These are phyloP conservation scores for Cryptoblepharus egeriae DNA, from an alignment of 2,797 vertebrate species.

Conservation along the genomic window DNA sequence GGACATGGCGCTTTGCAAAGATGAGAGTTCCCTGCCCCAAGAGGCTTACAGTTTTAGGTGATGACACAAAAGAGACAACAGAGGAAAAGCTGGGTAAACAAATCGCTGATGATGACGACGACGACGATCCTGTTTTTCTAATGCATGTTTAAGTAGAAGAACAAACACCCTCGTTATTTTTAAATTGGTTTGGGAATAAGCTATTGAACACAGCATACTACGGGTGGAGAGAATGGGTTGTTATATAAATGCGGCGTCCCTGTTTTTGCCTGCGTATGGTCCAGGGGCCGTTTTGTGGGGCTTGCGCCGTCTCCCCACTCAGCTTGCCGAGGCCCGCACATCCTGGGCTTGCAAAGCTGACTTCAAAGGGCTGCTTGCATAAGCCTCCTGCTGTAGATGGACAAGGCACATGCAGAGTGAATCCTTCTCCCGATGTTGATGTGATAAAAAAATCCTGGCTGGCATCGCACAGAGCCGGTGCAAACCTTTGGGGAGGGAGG, in stretches of 20 bases:
- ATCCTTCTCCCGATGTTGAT: neutral
- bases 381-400: neutral
- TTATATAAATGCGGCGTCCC: neutral
- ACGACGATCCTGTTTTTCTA: neutral
- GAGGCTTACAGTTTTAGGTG: no score
- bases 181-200: neutral
- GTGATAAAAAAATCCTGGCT: neutral
- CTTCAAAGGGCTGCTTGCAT: conserved; percentile 6
- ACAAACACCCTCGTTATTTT: neutral
- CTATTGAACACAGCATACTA: neutral
- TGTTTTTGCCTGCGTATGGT: neutral
- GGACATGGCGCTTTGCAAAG: no score
- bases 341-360: neutral
- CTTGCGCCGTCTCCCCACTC: neutral
- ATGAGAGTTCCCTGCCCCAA: no score
- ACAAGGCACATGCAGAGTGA: neutral
- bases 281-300: neutral
- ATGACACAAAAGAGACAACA: no score
- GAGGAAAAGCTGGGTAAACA: no score
- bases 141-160: neutral
- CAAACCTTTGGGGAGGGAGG: neutral
- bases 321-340: neutral
- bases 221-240: neutral
- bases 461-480: neutral
- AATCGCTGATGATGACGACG: no score